phyloP scores from a whole-genome alignment of 2,113 vertebrate genomes.

The Tragulus kanchil region DNA sequence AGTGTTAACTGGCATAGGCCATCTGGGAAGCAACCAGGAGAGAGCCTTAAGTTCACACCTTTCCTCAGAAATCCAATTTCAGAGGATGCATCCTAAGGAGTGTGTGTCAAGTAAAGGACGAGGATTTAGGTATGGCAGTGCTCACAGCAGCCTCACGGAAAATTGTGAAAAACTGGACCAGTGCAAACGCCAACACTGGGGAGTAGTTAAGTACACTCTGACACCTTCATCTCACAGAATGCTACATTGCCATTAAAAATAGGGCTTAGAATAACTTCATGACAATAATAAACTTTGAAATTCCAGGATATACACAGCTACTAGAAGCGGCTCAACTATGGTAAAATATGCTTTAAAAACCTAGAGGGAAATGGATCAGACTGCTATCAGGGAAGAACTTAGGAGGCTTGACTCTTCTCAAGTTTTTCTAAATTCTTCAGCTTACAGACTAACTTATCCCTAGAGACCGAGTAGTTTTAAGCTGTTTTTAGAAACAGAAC shows the following conservation, averaged over 20 bases:
- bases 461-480: not conserved
- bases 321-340: not conserved
- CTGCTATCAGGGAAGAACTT: not conserved
- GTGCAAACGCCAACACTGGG: not conserved
- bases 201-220: rapidly evolving
- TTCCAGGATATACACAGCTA: not conserved
- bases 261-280: not conserved
- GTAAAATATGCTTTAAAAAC: not conserved
- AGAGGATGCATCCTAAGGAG: not conserved
- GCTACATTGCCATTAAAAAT: not conserved
- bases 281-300: not conserved
- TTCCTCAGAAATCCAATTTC: not conserved
- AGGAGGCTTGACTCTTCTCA: not conserved
- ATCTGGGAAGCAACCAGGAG: not conserved
- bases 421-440: not conserved
- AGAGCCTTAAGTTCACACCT: not conserved
- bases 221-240: not conserved
- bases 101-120: not conserved
- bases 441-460: not conserved
- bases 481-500: not conserved
- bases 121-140: not conserved
- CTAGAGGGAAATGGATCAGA: not conserved
- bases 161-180: not conserved
- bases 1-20: rapidly evolving
- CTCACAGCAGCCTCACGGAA: not conserved